phyloP scores from a whole-genome alignment of 1,140 invertebrate species.

The Aphaenogaster ashmeadi region DNA sequence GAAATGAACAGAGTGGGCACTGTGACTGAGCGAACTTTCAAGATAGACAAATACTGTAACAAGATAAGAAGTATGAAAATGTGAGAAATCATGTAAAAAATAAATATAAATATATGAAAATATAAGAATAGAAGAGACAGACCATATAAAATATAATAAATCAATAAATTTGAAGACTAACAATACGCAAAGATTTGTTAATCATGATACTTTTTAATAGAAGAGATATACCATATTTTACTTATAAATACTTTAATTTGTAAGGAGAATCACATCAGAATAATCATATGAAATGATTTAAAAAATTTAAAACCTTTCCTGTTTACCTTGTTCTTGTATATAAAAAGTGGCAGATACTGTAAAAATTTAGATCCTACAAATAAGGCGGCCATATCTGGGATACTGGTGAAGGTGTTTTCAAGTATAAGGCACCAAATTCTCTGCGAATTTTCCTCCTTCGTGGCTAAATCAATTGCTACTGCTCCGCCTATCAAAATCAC shows the following conservation, averaged over 20 bases:
- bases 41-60: constrained; percentile 91
- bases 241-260: neutral
- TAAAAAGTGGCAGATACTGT: constrained; percentile 91
- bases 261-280: neutral
- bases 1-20: constrained; percentile 93
- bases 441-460: constrained; percentile 90
- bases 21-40: constrained; percentile 90
- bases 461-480: constrained; percentile 94
- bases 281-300: neutral
- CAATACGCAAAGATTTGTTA: neutral
- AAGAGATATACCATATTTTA: neutral
- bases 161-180: neutral
- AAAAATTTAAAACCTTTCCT: constrained; percentile 5
- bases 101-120: constrained; percentile 23
- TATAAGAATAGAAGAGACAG: neutral
- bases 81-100: constrained; percentile 10
- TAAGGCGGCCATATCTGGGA: constrained; percentile 96
- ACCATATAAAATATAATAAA: constrained; percentile 13
- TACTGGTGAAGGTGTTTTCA: constrained; percentile 98
- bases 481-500: constrained; percentile 90
- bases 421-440: constrained; percentile 95
- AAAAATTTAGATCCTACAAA: constrained; percentile 91
- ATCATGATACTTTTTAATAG: neutral
- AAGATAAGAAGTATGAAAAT: constrained; percentile 57
- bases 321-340: constrained; percentile 94